Conservation (phyloP, 2,797 vertebrate species). For the Enteromius argenteus region DNA sequence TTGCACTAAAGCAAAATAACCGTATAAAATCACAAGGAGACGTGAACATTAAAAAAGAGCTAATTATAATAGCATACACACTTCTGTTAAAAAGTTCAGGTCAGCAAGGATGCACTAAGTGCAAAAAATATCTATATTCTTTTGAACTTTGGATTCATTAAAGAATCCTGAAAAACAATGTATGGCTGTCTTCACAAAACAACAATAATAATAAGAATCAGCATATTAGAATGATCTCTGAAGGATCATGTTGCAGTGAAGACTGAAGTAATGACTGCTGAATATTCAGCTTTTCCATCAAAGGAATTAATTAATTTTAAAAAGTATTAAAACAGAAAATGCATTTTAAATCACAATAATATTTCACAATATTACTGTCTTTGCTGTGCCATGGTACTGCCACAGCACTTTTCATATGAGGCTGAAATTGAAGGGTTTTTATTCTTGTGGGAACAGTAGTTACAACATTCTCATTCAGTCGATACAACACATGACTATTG, state of each 20-base stretch:
- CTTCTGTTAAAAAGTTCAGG: background rate
- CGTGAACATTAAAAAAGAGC: background rate
- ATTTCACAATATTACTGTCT: background rate
- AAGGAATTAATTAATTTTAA: background rate
- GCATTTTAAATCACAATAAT: background rate
- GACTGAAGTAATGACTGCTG: background rate
- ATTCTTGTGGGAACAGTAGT: constrained; percentile 3
- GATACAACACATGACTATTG: constrained; percentile 13
- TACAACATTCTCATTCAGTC: constrained; percentile 21
- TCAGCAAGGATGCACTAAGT: background rate
- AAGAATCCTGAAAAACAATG: background rate
- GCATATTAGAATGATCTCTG: background rate
- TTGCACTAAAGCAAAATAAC: background rate
- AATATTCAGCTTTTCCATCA: background rate
- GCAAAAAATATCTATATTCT: background rate
- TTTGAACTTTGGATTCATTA: background rate
- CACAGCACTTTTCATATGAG: background rate
- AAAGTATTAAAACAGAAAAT: background rate
- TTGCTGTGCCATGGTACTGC: background rate
- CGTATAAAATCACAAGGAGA: background rate
- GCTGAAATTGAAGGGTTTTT: background rate
- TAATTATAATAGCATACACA: background rate
- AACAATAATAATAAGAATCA: background rate
- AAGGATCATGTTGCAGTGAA: background rate
- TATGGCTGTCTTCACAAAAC: background rate